phyloP scores from a whole-genome alignment of 1,140 invertebrate genomes.

The Argopecten irradians region DNA sequence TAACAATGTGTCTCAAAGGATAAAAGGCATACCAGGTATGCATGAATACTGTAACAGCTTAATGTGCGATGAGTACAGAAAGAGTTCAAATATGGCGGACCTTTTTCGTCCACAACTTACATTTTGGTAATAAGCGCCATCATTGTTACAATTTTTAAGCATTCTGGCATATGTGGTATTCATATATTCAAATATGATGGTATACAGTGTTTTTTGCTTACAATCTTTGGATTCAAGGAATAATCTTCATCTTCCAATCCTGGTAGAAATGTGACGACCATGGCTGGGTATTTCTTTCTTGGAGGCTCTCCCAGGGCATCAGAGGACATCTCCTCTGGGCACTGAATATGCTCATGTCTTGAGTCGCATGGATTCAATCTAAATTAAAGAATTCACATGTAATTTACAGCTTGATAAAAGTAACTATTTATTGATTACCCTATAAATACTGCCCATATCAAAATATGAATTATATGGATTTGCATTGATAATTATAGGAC shows the following conservation, averaged over 20 bases:
- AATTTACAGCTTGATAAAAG: not conserved
- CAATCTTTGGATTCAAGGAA: not conserved
- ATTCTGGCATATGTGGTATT: not conserved
- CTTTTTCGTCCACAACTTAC: too few species aligned
- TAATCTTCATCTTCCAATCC: not conserved
- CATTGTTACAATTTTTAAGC: not conserved
- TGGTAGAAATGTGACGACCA: slow-evolving; percentile 26
- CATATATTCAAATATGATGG: not conserved
- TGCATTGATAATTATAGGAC: too few species aligned
- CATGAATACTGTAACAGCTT: too few species aligned
- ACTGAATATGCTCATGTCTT: not conserved
- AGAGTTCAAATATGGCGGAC: too few species aligned
- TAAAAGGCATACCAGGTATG: too few species aligned
- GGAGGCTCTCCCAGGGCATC: not conserved
- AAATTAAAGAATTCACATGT: not conserved
- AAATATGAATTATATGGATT: too few species aligned
- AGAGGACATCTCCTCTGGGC: slow-evolving; percentile 1
- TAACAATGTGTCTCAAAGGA: too few species aligned
- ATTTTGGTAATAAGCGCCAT: too few species aligned
- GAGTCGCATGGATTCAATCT: not conserved
- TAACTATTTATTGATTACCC: too few species aligned
- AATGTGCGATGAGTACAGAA: too few species aligned
- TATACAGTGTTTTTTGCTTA: not conserved
- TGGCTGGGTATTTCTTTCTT: slow-evolving; percentile 37
- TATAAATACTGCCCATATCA: too few species aligned